These are phyloP conservation scores for Nesoenas mayeri DNA, from an alignment of 2,113 vertebrate species.

Conservation along the genomic window DNA sequence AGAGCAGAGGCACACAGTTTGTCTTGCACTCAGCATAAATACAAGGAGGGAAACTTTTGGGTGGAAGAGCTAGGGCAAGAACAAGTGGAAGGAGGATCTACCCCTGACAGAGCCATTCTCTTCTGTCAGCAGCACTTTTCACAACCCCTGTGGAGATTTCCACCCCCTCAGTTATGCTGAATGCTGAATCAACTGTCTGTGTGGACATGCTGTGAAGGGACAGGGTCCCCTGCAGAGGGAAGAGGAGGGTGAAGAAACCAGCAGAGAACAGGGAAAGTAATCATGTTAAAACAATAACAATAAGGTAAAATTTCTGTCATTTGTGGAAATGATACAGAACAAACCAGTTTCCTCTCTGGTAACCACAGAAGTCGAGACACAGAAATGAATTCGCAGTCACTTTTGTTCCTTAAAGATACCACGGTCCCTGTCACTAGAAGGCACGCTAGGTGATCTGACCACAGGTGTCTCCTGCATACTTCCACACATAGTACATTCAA, in stretches of 20 bases:
- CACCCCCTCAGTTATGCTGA: neutral
- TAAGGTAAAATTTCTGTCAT: neutral
- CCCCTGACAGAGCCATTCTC: neutral
- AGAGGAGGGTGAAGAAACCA: neutral
- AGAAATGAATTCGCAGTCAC: neutral
- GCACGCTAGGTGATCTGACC: neutral
- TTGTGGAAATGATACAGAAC: neutral
- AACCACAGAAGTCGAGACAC: neutral
- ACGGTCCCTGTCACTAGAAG: neutral
- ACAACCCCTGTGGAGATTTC: conserved; percentile 5
- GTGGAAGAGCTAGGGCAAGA: neutral
- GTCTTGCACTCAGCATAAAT: neutral
- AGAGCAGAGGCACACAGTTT: neutral
- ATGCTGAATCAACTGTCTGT: neutral
- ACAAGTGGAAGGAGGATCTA: neutral
- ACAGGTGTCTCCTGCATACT: neutral
- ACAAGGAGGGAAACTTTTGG: neutral
- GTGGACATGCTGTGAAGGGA: conserved; percentile 5
- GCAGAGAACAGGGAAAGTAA: neutral
- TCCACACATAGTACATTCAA: neutral
- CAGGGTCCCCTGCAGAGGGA: neutral
- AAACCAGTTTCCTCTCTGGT: neutral
- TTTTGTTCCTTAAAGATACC: neutral
- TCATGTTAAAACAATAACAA: neutral
- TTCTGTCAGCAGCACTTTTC: neutral